Conservation (phyloP, 2,888 invertebrate genomes). For the Harpalus rufipes region DNA sequence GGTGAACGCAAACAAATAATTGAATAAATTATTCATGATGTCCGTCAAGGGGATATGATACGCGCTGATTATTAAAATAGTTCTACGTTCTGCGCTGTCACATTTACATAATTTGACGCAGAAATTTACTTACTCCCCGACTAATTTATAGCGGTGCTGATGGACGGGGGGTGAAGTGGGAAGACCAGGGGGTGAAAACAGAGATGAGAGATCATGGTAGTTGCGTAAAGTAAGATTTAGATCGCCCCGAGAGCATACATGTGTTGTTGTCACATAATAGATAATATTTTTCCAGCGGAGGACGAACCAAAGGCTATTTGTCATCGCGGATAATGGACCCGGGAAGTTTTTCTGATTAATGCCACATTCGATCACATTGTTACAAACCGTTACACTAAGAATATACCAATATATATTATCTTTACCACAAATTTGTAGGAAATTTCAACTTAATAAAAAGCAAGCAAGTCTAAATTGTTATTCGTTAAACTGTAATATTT, state of each 20-base stretch:
- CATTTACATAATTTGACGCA: slow-evolving; percentile 66
- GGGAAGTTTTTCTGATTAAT: slow-evolving; percentile 33
- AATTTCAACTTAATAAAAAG: too few relatives aligned
- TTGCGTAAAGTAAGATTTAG: slow-evolving; percentile 15
- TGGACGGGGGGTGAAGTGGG: slow-evolving; percentile 1
- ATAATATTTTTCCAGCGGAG: slow-evolving; percentile 75
- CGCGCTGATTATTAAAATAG: slow-evolving; percentile 66
- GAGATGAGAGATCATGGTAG: not conserved
- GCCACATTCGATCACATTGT: not conserved
- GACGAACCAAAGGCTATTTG: slow-evolving; percentile 74
- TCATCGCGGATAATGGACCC: slow-evolving; percentile 70
- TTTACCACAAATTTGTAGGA: too few relatives aligned
- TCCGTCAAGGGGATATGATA: slow-evolving; percentile 64
- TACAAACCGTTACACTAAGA: too few relatives aligned
- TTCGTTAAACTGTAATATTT: too few relatives aligned
- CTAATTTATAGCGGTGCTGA: slow-evolving; percentile 48
- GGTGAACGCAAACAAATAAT: slow-evolving; percentile 63
- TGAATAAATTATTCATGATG: slow-evolving; percentile 66
- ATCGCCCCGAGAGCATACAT: slow-evolving; percentile 71
- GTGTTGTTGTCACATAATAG: slow-evolving; percentile 77
- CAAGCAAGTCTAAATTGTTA: too few relatives aligned
- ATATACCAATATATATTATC: too few relatives aligned
- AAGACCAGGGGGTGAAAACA: not conserved
- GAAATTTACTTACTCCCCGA: slow-evolving; percentile 66
- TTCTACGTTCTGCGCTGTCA: slow-evolving; percentile 60